Conservation (phyloP, 2,888 invertebrate genomes). For the Eurytoma californica region DNA sequence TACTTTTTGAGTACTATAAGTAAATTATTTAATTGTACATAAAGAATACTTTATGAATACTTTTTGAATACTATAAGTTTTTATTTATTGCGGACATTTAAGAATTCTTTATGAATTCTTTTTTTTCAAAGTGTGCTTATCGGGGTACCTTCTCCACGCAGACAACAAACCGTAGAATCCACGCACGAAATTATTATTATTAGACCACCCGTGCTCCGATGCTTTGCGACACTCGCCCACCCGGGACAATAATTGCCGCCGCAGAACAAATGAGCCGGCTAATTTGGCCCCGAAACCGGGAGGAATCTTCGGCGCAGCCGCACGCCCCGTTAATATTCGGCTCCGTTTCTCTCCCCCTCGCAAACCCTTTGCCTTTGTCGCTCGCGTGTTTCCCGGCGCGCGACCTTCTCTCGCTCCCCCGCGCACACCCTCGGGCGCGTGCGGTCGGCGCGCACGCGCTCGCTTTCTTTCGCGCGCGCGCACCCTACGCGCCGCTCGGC, state of each 20-base stretch:
- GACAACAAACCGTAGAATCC: too few species aligned
- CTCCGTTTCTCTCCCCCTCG: constrained; percentile 19
- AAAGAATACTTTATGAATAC: too few species aligned
- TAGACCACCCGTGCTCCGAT: neutral
- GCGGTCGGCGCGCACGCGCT: constrained; percentile 19
- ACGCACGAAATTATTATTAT: neutral
- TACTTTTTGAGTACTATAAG: too few species aligned
- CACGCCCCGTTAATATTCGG: neutral
- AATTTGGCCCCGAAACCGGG: constrained; percentile 38
- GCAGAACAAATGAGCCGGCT: constrained; percentile 42
- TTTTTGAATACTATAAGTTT: too few species aligned
- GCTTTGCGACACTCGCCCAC: too few species aligned
- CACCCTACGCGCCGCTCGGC: neutral
- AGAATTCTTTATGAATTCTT: too few species aligned
- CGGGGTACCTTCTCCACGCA: too few species aligned
- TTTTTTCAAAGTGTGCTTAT: too few species aligned
- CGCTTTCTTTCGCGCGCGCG: constrained; percentile 39
- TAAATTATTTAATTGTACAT: too few species aligned
- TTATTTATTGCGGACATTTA: too few species aligned
- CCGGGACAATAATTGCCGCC: constrained; percentile 24
- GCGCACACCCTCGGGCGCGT: neutral
- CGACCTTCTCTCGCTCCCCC: constrained; percentile 34
- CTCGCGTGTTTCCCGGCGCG: constrained; percentile 43
- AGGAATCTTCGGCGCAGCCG: constrained; percentile 12
- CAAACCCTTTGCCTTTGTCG: constrained; percentile 45